Conservation (phyloP, 1,140 invertebrate genomes). For the Cyphomyrmex costatus region DNA sequence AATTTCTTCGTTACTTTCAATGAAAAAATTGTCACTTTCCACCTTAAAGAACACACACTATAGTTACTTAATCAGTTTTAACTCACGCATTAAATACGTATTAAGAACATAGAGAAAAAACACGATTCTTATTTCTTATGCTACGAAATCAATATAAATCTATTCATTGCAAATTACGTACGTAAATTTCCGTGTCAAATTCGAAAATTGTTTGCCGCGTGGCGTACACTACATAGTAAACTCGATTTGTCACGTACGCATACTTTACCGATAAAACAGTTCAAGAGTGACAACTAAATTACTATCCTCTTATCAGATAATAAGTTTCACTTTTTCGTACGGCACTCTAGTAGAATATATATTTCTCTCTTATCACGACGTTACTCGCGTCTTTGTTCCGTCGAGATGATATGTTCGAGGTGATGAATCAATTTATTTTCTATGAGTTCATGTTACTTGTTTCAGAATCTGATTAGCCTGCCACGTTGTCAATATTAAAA, state of each 20-base stretch:
- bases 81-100: background rate
- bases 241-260: background rate
- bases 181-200: background rate
- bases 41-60: too few species aligned
- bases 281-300: background rate
- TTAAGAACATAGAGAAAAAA: background rate
- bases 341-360: slow-evolving; percentile 15
- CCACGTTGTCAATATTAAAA: background rate
- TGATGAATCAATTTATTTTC: slow-evolving; percentile 12
- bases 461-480: background rate
- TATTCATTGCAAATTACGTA: background rate
- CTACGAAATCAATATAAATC: background rate
- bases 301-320: slow-evolving; percentile 37
- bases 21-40: too few species aligned
- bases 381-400: background rate
- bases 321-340: slow-evolving; percentile 3
- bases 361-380: slow-evolving; percentile 30
- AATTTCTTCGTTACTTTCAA: too few species aligned
- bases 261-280: slow-evolving; percentile 19
- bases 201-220: background rate
- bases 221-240: background rate
- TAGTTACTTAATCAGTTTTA: too few species aligned
- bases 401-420: slow-evolving; percentile 46
- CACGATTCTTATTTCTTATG: background rate
- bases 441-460: background rate